phyloP scores from a whole-genome alignment of 2,888 invertebrate genomes.

The Drosophila demipolita region DNA sequence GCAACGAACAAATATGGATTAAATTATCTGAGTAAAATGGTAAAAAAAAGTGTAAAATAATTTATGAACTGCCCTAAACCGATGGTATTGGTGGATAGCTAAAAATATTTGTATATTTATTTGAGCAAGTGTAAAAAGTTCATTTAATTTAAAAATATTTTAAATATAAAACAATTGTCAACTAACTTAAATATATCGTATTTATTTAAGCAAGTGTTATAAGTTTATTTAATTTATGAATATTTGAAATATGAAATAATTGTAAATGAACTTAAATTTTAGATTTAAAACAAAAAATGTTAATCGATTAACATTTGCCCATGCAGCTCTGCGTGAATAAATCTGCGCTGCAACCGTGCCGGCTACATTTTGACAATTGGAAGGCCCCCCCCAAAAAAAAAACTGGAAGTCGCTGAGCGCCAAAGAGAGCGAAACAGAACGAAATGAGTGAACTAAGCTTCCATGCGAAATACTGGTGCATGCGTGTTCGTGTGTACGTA shows the following conservation, averaged over 20 bases:
- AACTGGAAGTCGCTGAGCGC: conserved; percentile 33
- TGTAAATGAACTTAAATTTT: neutral
- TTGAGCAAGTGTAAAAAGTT: no score
- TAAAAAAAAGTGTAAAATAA: neutral
- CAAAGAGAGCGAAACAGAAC: conserved; percentile 26
- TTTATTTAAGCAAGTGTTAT: neutral
- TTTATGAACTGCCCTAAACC: neutral
- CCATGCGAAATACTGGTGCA: conserved; percentile 68
- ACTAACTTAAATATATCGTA: neutral
- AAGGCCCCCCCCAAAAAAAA: conserved; percentile 27
- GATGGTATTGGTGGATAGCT: neutral
- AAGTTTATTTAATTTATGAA: neutral
- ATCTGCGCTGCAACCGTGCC: conserved; percentile 46
- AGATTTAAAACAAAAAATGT: neutral
- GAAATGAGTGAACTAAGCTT: conserved; percentile 42
- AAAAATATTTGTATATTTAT: neutral
- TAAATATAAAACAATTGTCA: no score
- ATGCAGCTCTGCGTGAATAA: conserved; percentile 27
- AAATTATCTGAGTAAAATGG: neutral
- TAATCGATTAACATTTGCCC: conserved; percentile 12
- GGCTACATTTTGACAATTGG: conserved; percentile 62
- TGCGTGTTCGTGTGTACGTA: conserved; percentile 54
- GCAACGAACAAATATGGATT: neutral
- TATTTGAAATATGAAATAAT: neutral
- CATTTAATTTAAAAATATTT: no score